phyloP scores from a whole-genome alignment of 2,797 vertebrate genomes.

The Brotula barbata region DNA sequence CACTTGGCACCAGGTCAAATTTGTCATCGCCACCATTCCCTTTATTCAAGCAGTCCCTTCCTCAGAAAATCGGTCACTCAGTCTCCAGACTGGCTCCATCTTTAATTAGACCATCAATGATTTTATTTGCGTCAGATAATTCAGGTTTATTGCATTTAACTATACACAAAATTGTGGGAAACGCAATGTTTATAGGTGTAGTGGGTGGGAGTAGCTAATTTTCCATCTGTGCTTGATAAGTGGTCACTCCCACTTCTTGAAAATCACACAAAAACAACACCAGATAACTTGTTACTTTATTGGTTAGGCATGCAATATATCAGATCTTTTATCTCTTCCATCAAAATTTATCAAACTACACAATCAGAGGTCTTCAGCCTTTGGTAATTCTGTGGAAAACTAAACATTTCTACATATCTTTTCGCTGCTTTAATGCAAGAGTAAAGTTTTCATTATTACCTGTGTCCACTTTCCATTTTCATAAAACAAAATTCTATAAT shows the following conservation, averaged over 20 bases:
- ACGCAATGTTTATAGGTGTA: constrained; percentile 17
- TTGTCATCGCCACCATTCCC: constrained; percentile 25
- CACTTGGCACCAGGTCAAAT: constrained; percentile 53
- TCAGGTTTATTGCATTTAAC: constrained; percentile 40
- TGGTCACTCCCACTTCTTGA: constrained; percentile 17
- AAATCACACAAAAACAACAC: constrained; percentile 17
- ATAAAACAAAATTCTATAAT: constrained; percentile 6
- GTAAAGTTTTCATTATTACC: constrained; percentile 8
- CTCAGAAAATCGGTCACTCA: constrained; percentile 52
- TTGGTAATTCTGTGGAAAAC: constrained; percentile 16
- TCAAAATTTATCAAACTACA: too few species aligned
- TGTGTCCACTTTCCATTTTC: neutral
- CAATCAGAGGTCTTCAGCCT: neutral
- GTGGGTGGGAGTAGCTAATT: constrained; percentile 16
- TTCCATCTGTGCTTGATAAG: constrained; percentile 46
- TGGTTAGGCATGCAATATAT: neutral
- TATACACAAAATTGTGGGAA: constrained; percentile 35
- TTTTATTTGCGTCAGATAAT: constrained; percentile 43
- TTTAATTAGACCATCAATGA: constrained; percentile 20
- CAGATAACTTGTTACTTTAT: neutral
- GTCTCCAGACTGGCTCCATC: constrained; percentile 28
- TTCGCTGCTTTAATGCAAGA: constrained; percentile 19
- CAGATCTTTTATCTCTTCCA: too few species aligned
- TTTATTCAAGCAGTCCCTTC: constrained; percentile 45
- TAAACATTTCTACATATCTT: constrained; percentile 17